These are phyloP conservation scores for Bombus breviceps DNA, from an alignment of 1,140 invertebrate genomes.

Conservation along the genomic window DNA sequence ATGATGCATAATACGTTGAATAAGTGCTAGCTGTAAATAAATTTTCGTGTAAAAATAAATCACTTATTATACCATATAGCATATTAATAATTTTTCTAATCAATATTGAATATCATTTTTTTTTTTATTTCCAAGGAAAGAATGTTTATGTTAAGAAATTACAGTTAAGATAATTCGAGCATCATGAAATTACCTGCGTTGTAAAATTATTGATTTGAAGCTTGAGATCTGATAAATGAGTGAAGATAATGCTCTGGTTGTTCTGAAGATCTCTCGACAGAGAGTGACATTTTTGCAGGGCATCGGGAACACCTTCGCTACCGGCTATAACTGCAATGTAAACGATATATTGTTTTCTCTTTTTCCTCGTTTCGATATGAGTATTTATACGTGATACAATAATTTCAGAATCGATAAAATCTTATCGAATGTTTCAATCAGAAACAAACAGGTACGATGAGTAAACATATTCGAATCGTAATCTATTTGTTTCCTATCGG, in stretches of 20 bases:
- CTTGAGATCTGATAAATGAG: slow-evolving; percentile 81
- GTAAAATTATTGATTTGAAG: slow-evolving; percentile 82
- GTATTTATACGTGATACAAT: neutral
- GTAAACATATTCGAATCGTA: no score
- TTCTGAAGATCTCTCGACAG: slow-evolving; percentile 85
- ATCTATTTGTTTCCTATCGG: neutral
- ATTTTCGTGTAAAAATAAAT: neutral
- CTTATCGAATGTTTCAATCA: neutral
- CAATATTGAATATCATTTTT: neutral
- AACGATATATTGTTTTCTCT: neutral
- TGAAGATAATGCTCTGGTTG: slow-evolving; percentile 85
- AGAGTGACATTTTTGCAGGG: slow-evolving; percentile 86
- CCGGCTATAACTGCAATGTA: slow-evolving; percentile 85
- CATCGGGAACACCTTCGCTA: slow-evolving; percentile 85
- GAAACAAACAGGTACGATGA: neutral
- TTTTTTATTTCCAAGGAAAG: neutral
- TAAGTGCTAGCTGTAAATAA: slow-evolving; percentile 77
- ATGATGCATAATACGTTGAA: slow-evolving; percentile 82
- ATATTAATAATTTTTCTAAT: neutral
- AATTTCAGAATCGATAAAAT: neutral
- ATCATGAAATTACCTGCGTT: slow-evolving; percentile 78
- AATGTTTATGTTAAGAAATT: neutral
- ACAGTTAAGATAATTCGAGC: neutral
- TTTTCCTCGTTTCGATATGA: neutral
- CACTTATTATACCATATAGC: no score